Evolutionary conservation across 2,888 invertebrate species (phyloP), one percentile per base, ranked within the genome.

Genomic region (Nomada fabriciana): DNA sequence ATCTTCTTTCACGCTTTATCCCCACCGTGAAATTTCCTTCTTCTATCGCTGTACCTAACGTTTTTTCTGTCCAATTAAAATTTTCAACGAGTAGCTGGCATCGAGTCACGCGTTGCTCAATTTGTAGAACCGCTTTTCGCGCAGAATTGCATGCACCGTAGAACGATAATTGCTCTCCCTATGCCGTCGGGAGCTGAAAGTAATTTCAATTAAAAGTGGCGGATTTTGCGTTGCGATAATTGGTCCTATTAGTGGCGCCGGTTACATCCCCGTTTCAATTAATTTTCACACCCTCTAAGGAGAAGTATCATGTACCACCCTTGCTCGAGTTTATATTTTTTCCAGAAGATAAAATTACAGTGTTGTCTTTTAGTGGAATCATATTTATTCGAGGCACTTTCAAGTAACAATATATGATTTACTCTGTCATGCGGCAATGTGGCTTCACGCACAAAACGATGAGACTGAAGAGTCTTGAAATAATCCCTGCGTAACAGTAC

Each of bases 11-110:
- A 52, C 60, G 36, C 20, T 61, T 18, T 18, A 15, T 53, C 7
- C 29, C 0, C 36, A 5, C 18, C 15, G 11, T 47, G 52, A 11
- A 5, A 4, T 7, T 25, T 3, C 18, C 43, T 4, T 47, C 20
- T 20, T 65, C 18, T 42, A 20, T n/a, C 57, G 10, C 18, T 47
- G 55, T 29, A 11, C 13, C 25, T 20, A n/a, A n/a, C 18, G 64
- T 25, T 52, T 29, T 76, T 57, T 20, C 11, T 77, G 25, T 53
- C 18, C 42, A 59, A 73, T 73, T 61, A 68, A 73, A 63, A 53
- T 50, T 61, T 23, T 55, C 29, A 29, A 29, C 74, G 43, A 53
- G 52, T 47, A 43, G 47, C n/a, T 20, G 25, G 20, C 3, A 25
- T 53, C 61, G 43, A 25, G 47, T 9, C 50, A 18, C 53, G 43